A percentile compares a stretch with the other conserved stretches of the same genome.
Evolutionary conservation across 2,113 vertebrate species (phyloP).

Genomic region (Struthidea cinerea): DNA sequence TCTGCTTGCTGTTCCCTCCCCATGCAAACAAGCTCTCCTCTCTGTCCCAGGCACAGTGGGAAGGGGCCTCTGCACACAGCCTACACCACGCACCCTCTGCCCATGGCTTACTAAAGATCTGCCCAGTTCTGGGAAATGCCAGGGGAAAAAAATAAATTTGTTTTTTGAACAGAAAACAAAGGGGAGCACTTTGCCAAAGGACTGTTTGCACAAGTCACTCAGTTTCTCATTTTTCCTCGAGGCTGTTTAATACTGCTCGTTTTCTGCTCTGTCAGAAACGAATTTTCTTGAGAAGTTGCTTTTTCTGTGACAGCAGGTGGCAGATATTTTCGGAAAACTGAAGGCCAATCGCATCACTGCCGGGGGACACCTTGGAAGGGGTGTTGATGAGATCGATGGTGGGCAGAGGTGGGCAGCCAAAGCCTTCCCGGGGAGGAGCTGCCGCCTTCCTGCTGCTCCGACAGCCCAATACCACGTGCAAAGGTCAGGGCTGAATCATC

Average conservation of each 20-base stretch:
- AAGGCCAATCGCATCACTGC: neutral
- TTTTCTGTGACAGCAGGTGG: neutral
- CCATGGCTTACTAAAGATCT: neutral
- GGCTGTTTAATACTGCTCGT: neutral
- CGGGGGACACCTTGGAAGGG: neutral
- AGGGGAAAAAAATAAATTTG: neutral
- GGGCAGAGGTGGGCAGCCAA: neutral
- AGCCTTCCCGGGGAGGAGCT: neutral
- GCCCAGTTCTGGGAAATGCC: neutral
- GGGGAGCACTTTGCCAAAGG: neutral
- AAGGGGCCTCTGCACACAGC: neutral
- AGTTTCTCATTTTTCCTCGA: neutral
- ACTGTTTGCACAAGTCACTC: neutral
- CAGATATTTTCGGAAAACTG: neutral
- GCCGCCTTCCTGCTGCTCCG: neutral
- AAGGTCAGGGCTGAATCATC: conserved; percentile 28
- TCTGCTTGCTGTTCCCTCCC: neutral
- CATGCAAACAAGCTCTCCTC: neutral
- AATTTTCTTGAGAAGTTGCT: neutral
- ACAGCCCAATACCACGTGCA: neutral
- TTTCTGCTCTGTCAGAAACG: neutral
- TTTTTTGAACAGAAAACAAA: neutral
- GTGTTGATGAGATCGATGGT: neutral
- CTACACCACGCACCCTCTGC: neutral
- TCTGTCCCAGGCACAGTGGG: neutral